These are phyloP conservation scores for Laticauda laticaudata DNA, from an alignment of 2,113 vertebrate genomes.

Conservation along the genomic window DNA sequence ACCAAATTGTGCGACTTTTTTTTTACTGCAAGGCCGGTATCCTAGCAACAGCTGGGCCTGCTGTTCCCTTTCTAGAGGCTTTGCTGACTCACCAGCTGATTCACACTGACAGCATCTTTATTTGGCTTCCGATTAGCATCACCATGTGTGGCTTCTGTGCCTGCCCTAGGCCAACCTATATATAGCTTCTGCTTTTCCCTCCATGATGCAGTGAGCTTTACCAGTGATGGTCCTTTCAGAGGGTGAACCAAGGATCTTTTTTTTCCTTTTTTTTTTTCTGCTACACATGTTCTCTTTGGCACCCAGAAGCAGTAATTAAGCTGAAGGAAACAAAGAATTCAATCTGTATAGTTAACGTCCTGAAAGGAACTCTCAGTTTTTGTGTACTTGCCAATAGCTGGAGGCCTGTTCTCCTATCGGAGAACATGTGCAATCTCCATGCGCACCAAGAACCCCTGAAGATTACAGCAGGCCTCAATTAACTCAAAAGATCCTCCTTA, in stretches of 20 bases:
- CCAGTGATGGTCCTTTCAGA: neutral
- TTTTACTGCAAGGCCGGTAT: constrained; percentile 55
- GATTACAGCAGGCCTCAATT: constrained; percentile 22
- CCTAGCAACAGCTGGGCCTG: constrained; percentile 59
- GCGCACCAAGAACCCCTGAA: constrained; percentile 12
- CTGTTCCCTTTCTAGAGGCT: constrained; percentile 54
- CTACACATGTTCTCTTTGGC: neutral
- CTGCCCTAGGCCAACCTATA: constrained; percentile 19
- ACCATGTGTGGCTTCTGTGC: neutral
- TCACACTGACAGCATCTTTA: constrained; percentile 61
- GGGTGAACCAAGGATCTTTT: neutral
- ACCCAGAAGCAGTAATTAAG: neutral
- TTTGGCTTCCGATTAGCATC: constrained; percentile 60
- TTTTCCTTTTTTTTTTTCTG: constrained; percentile 8
- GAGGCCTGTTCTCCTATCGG: neutral
- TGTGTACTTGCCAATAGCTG: neutral
- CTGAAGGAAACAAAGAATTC: neutral
- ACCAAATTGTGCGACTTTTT: constrained; percentile 40
- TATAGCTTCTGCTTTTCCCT: neutral
- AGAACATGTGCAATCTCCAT: neutral
- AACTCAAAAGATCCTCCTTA: neutral
- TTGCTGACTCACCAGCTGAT: constrained; percentile 63
- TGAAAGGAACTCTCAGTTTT: constrained; percentile 16
- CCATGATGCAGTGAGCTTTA: neutral
- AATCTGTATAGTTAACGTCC: neutral